Evolutionary conservation across 2,113 vertebrate species (phyloP), one percentile per base, ranked within the genome.

Genomic region (Ammodytes dubius): DNA sequence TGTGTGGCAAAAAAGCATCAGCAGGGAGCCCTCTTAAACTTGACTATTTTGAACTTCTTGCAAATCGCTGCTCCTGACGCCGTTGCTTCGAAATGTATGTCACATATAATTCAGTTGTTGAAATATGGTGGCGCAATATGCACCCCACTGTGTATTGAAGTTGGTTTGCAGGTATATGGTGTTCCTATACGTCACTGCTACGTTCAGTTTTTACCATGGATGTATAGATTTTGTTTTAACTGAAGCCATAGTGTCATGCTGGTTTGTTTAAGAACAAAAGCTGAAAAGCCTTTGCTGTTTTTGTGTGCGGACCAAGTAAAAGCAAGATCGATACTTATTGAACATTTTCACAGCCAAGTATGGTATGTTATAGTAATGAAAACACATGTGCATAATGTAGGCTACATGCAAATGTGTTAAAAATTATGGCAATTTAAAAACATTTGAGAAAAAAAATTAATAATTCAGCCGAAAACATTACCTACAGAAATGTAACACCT

Each of bases 31-130:
- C 27, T 9, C 13, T 15, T 4, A 50, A 52, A 52, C 50, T 15
- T 0, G 2, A n/a, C 37, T 40, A 5, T 57, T 75, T 43, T 37
- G 4, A 70, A 43, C 49, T 17, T 35, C 11, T 17, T 68, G 42
- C 27, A 73, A 70, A 78, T 70, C 6, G 45, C 53, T 54, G 14
- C 60, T 4, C 5, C 53, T 42, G 46, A 6, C 40, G 9, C 17
- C 9, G 46, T n/a, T 42, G 59, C 60, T 80, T 4, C 43, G 27
- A 58, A 65, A 80, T 54, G 11, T 37, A 49, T 54, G 45, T 12
- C 4, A 60, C 27, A 53, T 35, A 19, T 5, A 68, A 58, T 63
- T 68, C 7, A 60, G 9, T 35, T 2, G 49, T 45, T 72, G 12
- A 2, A 35, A 49, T 50, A 56, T 13, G 7, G 3, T 8, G 2